Conservation (phyloP, 92 coral and sea anemone genomes). For the Phymanthus crucifer region DNA sequence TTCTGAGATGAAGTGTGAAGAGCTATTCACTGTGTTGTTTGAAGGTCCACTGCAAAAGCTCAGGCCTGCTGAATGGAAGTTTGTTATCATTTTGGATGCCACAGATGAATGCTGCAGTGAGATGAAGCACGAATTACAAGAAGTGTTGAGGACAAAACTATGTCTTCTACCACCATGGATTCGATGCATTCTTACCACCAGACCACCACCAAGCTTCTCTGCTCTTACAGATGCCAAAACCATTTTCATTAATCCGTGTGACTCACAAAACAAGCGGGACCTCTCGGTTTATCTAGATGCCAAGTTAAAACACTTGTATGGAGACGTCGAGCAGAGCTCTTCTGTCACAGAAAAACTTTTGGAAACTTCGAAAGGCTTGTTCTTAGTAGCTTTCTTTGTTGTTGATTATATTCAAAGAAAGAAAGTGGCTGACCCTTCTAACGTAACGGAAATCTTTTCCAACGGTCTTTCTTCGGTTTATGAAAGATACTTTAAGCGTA, state of each 20-base stretch:
- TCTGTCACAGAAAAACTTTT: conserved; percentile 15
- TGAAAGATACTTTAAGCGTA: conserved; percentile 28
- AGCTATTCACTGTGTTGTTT: conserved; percentile 24
- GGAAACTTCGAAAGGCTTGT: conserved; percentile 10
- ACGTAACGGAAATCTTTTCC: conserved; percentile 12
- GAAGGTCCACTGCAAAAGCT: not conserved
- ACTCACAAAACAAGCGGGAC: not conserved
- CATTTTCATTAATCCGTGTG: not conserved
- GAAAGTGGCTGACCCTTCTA: not conserved
- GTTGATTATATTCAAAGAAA: conserved; percentile 7
- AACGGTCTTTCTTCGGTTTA: conserved; percentile 25
- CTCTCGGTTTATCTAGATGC: not conserved
- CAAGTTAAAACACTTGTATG: not conserved
- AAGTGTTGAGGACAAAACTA: not conserved
- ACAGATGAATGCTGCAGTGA: not conserved
- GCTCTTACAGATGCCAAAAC: not conserved
- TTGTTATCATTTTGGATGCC: not conserved
- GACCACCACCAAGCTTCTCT: conserved; percentile 9
- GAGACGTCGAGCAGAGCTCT: not conserved
- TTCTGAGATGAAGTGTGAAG: conserved; percentile 14
- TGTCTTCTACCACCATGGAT: not conserved
- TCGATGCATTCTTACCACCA: not conserved
- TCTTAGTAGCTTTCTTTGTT: conserved; percentile 28
- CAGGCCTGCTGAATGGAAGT: not conserved
- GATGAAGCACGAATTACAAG: not conserved